phyloP scores from a whole-genome alignment of 2,797 vertebrate species.

The Chaetophractus vellerosus region DNA sequence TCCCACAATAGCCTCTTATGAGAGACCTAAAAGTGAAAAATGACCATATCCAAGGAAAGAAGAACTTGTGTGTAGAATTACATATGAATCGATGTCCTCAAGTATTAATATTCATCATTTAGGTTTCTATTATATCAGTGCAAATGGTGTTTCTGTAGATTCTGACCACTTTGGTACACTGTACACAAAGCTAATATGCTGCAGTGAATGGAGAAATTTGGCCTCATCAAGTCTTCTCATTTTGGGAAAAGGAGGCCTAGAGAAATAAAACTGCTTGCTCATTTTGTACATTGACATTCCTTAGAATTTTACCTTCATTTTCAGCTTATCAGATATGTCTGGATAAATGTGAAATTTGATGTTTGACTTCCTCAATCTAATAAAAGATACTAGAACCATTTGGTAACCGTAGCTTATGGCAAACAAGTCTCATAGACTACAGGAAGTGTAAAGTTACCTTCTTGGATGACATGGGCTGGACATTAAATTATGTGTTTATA shows the following conservation, averaged over 20 bases:
- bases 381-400: slow-evolving; percentile 39
- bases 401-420: neutral
- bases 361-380: slow-evolving; percentile 43
- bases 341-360: neutral
- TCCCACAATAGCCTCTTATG: slow-evolving; percentile 41
- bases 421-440: neutral
- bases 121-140: neutral
- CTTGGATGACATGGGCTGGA: neutral
- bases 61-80: neutral
- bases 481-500: slow-evolving; percentile 22
- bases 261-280: slow-evolving; percentile 14
- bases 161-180: neutral
- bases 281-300: slow-evolving; percentile 6
- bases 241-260: neutral
- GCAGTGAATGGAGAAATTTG: neutral
- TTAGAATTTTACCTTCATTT: slow-evolving; percentile 47
- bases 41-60: neutral
- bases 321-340: neutral
- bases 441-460: neutral
- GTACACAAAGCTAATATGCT: neutral
- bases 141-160: neutral
- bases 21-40: slow-evolving; percentile 15
- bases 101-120: neutral
- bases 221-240: neutral
- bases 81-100: neutral